Percentiles rank a stretch among this genome's conserved stretches.
phyloP scores from a whole-genome alignment of 2,797 vertebrate genomes.

The Helarctos malayanus region DNA sequence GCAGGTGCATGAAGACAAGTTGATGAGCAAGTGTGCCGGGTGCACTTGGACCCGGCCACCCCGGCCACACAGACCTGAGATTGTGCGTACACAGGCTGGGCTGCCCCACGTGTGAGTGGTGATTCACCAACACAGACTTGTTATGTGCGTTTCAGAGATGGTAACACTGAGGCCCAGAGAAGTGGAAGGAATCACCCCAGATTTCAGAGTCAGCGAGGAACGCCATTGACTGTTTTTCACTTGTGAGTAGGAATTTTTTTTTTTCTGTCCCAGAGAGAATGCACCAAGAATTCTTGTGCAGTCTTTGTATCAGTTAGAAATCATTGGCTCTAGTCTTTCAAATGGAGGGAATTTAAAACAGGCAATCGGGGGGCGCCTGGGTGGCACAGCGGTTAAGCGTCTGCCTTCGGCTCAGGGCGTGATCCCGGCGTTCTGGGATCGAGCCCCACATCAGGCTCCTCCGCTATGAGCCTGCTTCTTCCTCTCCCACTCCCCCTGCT shows the following conservation, averaged over 20 bases:
- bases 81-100: accelerated
- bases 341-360: not conserved
- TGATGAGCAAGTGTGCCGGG: not conserved
- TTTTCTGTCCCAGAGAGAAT: not conserved
- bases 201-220: not conserved
- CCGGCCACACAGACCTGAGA: accelerated
- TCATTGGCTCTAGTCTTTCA: not conserved
- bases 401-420: no score
- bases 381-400: no score
- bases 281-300: not conserved
- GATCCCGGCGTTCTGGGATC: no score
- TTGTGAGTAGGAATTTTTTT: not conserved
- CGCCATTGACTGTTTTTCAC: not conserved
- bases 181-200: accelerated
- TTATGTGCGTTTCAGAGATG: not conserved
- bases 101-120: accelerated
- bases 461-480: no score
- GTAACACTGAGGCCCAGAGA: not conserved
- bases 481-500: no score
- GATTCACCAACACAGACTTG: not conserved
- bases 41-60: not conserved
- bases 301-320: not conserved
- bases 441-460: no score
- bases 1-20: not conserved
- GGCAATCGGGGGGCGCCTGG: not conserved